These are phyloP conservation scores for Leptinotarsa rubiginosa DNA, from an alignment of 2,888 invertebrate genomes.

Conservation along the genomic window DNA sequence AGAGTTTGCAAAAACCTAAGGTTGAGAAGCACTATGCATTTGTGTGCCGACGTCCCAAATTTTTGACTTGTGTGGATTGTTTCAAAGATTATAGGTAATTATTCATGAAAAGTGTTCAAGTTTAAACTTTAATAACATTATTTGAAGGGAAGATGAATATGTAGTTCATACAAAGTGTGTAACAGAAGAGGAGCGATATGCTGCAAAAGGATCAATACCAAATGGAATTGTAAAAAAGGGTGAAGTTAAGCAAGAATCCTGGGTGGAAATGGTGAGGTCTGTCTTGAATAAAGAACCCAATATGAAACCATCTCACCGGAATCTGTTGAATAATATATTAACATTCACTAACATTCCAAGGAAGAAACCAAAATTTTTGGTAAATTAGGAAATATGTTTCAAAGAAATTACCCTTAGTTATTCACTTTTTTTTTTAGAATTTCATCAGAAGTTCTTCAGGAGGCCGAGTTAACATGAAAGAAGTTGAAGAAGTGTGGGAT, in stretches of 20 bases:
- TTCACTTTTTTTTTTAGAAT: slow-evolving; percentile 65
- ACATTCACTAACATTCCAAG: slow-evolving; percentile 83
- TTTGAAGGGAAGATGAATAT: slow-evolving; percentile 80
- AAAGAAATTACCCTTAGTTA: not conserved
- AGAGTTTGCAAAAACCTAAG: slow-evolving; percentile 89
- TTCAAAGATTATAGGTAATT: slow-evolving; percentile 86
- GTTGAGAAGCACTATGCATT: slow-evolving; percentile 89
- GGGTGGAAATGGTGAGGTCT: slow-evolving; percentile 80
- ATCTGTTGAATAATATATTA: slow-evolving; percentile 76
- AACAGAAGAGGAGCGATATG: slow-evolving; percentile 88
- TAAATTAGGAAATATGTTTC: slow-evolving; percentile 45
- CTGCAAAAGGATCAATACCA: slow-evolving; percentile 81
- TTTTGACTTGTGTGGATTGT: slow-evolving; percentile 93
- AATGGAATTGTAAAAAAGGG: slow-evolving; percentile 82
- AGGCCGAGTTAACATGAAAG: slow-evolving; percentile 69
- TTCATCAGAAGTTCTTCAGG: slow-evolving; percentile 76
- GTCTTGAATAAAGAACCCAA: slow-evolving; percentile 72
- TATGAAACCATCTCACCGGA: slow-evolving; percentile 71
- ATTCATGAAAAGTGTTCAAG: slow-evolving; percentile 8
- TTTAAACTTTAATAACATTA: slow-evolving; percentile 18
- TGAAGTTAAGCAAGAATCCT: slow-evolving; percentile 86
- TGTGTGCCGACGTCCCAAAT: slow-evolving; percentile 76
- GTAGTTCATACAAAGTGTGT: slow-evolving; percentile 86
- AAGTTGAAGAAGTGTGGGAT: slow-evolving; percentile 78
- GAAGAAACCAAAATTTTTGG: slow-evolving; percentile 84